phyloP scores from a whole-genome alignment of 2,888 invertebrate genomes.

The Perizoma flavofasciatum region DNA sequence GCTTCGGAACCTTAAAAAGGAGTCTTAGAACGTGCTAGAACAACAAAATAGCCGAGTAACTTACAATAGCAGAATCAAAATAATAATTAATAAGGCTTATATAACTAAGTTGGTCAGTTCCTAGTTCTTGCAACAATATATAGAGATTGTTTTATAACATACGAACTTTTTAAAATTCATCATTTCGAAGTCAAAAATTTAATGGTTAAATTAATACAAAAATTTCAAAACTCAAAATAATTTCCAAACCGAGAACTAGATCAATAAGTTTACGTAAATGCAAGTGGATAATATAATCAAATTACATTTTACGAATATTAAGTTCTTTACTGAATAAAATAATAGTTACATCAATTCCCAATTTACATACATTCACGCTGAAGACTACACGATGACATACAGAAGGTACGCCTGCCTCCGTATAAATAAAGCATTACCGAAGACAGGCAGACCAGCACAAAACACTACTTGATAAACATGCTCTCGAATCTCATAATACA shows the following conservation, averaged over 20 bases:
- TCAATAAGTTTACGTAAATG: conserved; percentile 32
- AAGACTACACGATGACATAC: no score
- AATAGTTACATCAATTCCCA: conserved; percentile 7
- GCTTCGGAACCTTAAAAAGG: no score
- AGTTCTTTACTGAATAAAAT: conserved; percentile 9
- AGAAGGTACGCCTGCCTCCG: no score
- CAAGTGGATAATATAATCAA: conserved; percentile 2
- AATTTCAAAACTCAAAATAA: conserved; percentile 27
- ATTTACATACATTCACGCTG: background rate
- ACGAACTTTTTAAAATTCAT: conserved; percentile 1
- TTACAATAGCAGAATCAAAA: no score
- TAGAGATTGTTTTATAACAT: background rate
- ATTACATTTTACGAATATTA: conserved; percentile 18
- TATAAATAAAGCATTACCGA: no score
- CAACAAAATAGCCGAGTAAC: no score
- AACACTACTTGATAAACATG: no score
- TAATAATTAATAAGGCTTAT: no score
- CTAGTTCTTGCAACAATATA: conserved; percentile 1
- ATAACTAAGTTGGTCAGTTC: background rate
- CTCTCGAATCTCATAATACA: no score
- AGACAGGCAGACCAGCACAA: no score
- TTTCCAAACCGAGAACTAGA: conserved; percentile 31
- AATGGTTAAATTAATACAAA: conserved; percentile 19
- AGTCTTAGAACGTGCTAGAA: no score
- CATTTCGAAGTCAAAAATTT: conserved; percentile 32